phyloP scores from a whole-genome alignment of 2,797 vertebrate genomes.

The Steatocranus sp. region DNA sequence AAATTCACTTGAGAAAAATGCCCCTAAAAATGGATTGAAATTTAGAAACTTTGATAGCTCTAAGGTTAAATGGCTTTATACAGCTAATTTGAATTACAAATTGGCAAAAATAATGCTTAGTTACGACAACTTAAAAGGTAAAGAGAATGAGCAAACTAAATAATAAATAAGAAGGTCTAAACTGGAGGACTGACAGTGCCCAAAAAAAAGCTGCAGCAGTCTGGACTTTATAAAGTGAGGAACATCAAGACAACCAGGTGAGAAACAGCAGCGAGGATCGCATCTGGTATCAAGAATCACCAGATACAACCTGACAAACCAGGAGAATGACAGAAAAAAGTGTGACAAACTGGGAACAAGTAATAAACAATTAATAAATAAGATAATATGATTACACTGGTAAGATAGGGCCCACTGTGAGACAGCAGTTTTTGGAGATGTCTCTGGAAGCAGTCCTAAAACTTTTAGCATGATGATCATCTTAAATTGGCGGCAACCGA shows the following conservation, averaged over 20 bases:
- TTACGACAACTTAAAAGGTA: neutral
- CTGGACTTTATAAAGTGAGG: neutral
- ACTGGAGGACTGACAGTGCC: neutral
- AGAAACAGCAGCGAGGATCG: neutral
- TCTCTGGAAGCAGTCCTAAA: neutral
- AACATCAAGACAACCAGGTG: neutral
- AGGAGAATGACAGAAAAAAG: fast-evolving
- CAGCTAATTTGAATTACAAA: neutral
- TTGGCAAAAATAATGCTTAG: neutral
- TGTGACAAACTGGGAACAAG: neutral
- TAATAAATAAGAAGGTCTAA: neutral
- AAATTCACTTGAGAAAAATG: neutral
- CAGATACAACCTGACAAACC: neutral
- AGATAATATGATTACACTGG: neutral
- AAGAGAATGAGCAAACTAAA: neutral
- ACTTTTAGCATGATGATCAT: fast-evolving
- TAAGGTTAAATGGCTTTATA: neutral
- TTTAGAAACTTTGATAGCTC: neutral
- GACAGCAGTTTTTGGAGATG: neutral
- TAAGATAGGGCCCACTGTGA: neutral
- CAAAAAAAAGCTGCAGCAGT: neutral
- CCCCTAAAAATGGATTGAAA: neutral
- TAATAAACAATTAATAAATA: neutral
- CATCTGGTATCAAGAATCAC: neutral
- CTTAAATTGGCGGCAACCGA: neutral